These are phyloP conservation scores for Herpailurus yagouaroundi DNA, from an alignment of 2,113 vertebrate genomes.

Conservation along the genomic window DNA sequence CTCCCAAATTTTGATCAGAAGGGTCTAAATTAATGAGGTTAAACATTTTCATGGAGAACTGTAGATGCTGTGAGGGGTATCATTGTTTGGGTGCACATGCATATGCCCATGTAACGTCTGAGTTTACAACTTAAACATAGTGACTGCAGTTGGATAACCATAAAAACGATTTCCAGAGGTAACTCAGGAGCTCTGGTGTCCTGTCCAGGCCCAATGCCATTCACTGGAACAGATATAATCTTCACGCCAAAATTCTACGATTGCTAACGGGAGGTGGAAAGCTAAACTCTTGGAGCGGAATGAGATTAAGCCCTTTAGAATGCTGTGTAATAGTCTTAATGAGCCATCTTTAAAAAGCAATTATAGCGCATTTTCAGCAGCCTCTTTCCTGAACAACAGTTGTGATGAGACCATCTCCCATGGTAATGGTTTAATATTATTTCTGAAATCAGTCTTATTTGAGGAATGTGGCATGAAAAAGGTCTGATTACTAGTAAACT, in stretches of 20 bases:
- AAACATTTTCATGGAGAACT: not conserved
- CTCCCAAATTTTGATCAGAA: slow-evolving; percentile 40
- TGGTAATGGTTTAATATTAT: slow-evolving; percentile 75
- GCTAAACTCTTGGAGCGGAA: slow-evolving; percentile 65
- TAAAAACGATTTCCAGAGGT: slow-evolving; percentile 41
- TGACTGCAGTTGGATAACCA: not conserved
- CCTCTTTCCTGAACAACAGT: slow-evolving; percentile 67
- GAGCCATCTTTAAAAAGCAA: slow-evolving; percentile 77
- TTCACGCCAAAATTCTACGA: slow-evolving; percentile 50
- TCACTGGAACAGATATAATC: slow-evolving; percentile 37
- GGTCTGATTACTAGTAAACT: slow-evolving; percentile 67
- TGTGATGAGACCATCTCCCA: slow-evolving; percentile 76
- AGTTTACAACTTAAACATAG: slow-evolving; percentile 36
- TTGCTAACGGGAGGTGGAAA: slow-evolving; percentile 56
- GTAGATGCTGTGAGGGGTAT: not conserved
- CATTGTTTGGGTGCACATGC: not conserved
- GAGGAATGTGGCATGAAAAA: slow-evolving; percentile 73
- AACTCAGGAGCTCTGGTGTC: not conserved
- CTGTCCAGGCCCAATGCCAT: not conserved
- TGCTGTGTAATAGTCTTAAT: slow-evolving; percentile 79
- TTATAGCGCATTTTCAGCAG: slow-evolving; percentile 73
- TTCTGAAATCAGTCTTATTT: slow-evolving; percentile 73
- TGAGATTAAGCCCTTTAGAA: slow-evolving; percentile 77
- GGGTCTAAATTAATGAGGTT: not conserved
- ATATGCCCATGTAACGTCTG: not conserved